A percentile compares a stretch with the other conserved stretches of the same genome.
phyloP scores from a whole-genome alignment of 2,113 vertebrate species.

The Ciconia stormi region DNA sequence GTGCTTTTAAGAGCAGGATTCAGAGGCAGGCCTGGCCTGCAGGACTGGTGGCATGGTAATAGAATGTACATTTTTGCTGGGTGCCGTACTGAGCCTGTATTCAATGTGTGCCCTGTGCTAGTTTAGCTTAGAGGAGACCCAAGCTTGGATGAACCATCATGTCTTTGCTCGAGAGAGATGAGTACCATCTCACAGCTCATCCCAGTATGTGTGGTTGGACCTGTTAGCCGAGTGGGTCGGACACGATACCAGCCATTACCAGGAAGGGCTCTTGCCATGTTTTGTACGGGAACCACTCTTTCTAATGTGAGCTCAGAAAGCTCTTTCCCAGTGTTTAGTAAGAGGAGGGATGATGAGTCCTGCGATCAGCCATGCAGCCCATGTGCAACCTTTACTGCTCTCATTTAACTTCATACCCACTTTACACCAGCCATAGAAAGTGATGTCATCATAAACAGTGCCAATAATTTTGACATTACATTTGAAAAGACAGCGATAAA shows the following conservation, averaged over 20 bases:
- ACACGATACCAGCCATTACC: neutral
- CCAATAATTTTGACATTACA: constrained; percentile 50
- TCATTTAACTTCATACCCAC: constrained; percentile 64
- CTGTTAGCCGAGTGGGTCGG: rapidly evolving
- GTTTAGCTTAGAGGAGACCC: neutral
- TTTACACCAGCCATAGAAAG: constrained; percentile 68
- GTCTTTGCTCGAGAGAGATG: neutral
- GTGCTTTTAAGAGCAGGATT: neutral
- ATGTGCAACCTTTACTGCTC: constrained; percentile 57
- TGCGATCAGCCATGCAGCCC: constrained; percentile 54
- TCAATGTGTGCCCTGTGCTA: neutral
- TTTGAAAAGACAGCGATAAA: constrained; percentile 59
- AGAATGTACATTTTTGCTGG: neutral
- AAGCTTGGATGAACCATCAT: neutral
- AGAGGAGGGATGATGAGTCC: neutral
- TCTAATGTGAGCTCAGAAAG: neutral
- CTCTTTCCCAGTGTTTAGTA: neutral
- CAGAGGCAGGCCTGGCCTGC: neutral
- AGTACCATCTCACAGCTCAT: neutral
- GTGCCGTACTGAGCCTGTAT: rapidly evolving
- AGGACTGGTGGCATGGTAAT: neutral
- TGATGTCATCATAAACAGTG: constrained; percentile 60
- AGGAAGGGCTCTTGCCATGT: neutral
- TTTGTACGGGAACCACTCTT: neutral
- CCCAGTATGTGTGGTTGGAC: neutral